Conservation (phyloP, 2,888 invertebrate species). For the Glyphotaelius pellucidus region DNA sequence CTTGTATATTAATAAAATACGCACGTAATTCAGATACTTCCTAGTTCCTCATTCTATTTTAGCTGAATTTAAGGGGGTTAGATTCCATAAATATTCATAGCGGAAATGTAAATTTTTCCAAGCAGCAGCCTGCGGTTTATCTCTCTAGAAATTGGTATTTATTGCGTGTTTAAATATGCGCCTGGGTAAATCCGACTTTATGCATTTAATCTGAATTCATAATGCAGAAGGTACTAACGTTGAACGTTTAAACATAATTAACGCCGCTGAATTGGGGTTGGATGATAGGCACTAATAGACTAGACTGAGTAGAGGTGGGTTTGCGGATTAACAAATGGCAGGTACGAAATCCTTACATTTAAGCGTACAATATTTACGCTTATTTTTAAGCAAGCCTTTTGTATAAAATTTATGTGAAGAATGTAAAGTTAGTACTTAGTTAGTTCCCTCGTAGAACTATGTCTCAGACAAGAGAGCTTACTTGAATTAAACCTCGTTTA, state of each 20-base stretch:
- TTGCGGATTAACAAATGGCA: not conserved
- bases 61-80: not conserved
- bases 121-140: not conserved
- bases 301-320: not conserved
- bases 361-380: no score
- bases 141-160: slow-evolving; percentile 4
- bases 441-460: no score
- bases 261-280: not conserved
- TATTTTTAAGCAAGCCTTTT: no score
- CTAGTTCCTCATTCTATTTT: not conserved
- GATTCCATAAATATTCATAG: not conserved
- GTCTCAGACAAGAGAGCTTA: no score
- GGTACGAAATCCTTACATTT: no score
- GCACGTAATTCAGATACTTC: not conserved
- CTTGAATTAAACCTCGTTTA: no score
- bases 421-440: no score
- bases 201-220: slow-evolving; percentile 23
- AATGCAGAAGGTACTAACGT: not conserved
- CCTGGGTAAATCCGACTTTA: not conserved
- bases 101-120: not conserved
- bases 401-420: no score
- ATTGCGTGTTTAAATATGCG: slow-evolving; percentile 13
- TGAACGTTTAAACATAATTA: not conserved
- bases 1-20: not conserved
- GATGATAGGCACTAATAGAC: not conserved